These are phyloP conservation scores for Oopsacas minuta DNA, from an alignment of 37 sponge, comb jelly and placozoan species.

Conservation along the genomic window DNA sequence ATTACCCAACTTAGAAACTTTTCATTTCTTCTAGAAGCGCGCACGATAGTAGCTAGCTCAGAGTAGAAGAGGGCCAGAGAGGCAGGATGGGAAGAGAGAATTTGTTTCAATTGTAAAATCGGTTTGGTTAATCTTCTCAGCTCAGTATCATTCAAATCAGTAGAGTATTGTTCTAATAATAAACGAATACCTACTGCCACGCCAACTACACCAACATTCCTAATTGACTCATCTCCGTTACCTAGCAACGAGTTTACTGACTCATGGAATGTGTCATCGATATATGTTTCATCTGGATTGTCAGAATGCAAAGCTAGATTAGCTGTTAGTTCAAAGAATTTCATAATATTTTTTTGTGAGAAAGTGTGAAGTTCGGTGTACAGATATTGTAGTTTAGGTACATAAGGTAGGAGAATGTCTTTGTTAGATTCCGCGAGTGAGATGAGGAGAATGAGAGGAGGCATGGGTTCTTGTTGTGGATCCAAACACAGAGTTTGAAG, in stretches of 20 bases:
- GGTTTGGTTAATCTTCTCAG: neutral
- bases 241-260: neutral
- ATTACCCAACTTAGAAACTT: neutral
- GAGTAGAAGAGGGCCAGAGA: slow-evolving; percentile 10
- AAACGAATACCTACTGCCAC: neutral
- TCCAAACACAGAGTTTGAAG: neutral
- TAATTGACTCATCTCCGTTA: neutral
- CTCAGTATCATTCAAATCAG: neutral
- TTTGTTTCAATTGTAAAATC: neutral
- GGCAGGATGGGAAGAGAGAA: neutral
- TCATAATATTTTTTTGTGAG: neutral
- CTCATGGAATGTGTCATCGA: neutral
- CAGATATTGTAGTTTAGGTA: neutral
- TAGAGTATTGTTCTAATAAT: neutral
- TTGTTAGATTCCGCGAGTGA: neutral
- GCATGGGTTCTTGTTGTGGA: neutral
- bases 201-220: neutral
- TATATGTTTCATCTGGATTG: neutral
- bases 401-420: neutral
- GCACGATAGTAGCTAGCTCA: neutral
- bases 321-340: neutral
- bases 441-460: neutral
- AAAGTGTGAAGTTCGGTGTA: slow-evolving; percentile 12
- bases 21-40: neutral
- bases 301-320: neutral